Evolutionary conservation across 1,140 invertebrate species (phyloP).

Genomic region (Solen grandis): DNA sequence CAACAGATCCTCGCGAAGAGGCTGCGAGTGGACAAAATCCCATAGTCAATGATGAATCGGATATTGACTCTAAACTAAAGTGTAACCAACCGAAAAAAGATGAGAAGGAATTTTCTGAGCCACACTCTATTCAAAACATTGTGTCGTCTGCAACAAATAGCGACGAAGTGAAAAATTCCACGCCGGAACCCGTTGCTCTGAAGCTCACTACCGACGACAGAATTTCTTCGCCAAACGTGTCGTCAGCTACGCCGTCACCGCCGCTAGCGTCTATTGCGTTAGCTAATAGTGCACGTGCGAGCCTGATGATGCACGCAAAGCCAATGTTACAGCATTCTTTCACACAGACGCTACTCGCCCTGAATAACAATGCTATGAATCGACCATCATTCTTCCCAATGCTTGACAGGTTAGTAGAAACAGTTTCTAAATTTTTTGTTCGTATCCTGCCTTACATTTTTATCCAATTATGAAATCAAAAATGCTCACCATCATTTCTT

Average conservation of each 20-base stretch:
- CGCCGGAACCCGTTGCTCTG: not conserved
- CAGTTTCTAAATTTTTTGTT: no score
- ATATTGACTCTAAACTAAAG: not conserved
- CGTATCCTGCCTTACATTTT: no score
- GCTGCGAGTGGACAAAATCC: not conserved
- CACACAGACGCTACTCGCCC: conserved; percentile 71
- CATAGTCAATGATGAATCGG: not conserved
- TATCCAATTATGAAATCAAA: no score
- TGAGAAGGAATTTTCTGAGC: not conserved
- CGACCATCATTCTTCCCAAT: conserved; percentile 69
- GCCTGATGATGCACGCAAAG: conserved; percentile 40
- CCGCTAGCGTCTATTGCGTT: conserved; percentile 40
- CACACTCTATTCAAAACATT: conserved; percentile 42
- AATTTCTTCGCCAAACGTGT: conserved; percentile 18
- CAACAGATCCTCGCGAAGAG: not conserved
- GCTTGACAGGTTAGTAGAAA: conserved; percentile 71
- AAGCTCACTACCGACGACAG: conserved; percentile 18
- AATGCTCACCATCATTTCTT: no score
- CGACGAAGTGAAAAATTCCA: conserved; percentile 10
- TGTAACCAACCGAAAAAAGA: not conserved
- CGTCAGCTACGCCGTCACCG: conserved; percentile 10
- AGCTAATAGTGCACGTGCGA: conserved; percentile 32
- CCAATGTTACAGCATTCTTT: conserved; percentile 69
- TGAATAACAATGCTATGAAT: conserved; percentile 66
- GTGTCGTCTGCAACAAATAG: conserved; percentile 14